These are phyloP conservation scores for Orius insidiosus DNA, from an alignment of 1,140 invertebrate genomes.

Conservation along the genomic window DNA sequence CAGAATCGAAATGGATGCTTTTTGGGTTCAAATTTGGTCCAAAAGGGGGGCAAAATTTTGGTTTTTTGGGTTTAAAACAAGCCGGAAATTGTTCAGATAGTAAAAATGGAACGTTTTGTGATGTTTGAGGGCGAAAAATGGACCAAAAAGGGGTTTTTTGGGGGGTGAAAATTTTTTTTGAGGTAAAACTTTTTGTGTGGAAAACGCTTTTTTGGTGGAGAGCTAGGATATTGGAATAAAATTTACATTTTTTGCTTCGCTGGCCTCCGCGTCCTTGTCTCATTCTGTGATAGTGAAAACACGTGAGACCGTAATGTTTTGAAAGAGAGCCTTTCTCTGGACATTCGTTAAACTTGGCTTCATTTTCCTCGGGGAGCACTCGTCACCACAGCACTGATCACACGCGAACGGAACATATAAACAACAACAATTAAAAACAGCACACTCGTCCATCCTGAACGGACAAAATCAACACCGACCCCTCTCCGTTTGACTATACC, in stretches of 20 bases:
- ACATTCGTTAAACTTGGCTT: constrained; percentile 20
- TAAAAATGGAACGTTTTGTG: too few species aligned
- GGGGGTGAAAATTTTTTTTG: too few species aligned
- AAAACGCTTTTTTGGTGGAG: too few species aligned
- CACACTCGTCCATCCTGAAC: constrained; percentile 7
- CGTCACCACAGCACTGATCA: constrained; percentile 17
- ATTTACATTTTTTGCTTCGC: constrained; percentile 33
- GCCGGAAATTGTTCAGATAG: too few species aligned
- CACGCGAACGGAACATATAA: constrained; percentile 12
- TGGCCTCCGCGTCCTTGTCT: constrained; percentile 32
- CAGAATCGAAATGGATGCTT: too few species aligned
- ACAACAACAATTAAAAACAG: constrained; percentile 6
- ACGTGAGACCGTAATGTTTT: constrained; percentile 23
- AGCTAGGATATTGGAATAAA: constrained; percentile 12
- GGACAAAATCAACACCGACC: constrained; percentile 15
- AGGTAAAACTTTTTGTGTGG: too few species aligned
- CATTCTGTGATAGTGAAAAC: constrained; percentile 27
- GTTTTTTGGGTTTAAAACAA: too few species aligned
- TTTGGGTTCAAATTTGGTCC: too few species aligned
- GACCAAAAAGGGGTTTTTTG: too few species aligned
- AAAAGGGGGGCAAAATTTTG: too few species aligned
- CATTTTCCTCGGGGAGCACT: constrained; percentile 20
- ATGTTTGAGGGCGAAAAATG: too few species aligned
- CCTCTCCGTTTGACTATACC: constrained; percentile 20
- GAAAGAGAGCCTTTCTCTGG: constrained; percentile 21